A percentile compares a stretch with the other conserved stretches of the same genome.
Conservation (phyloP, 1,140 invertebrate genomes). For the Bombus superbus region DNA sequence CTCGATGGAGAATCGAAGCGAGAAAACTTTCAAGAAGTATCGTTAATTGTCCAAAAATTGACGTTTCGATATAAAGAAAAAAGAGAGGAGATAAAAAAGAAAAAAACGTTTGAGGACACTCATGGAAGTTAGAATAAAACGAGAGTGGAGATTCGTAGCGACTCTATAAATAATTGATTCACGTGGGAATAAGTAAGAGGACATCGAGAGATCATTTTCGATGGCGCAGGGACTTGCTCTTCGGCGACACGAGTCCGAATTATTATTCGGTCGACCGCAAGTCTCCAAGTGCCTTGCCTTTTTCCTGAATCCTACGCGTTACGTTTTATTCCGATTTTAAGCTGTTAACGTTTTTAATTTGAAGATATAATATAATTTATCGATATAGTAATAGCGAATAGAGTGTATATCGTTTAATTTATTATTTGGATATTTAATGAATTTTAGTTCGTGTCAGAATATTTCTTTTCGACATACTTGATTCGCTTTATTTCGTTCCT, state of each 20-base stretch:
- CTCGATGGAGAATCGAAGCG: neutral
- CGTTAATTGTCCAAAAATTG: constrained; percentile 5
- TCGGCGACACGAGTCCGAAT: neutral
- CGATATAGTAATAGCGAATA: neutral
- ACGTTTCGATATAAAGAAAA: neutral
- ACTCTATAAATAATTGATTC: constrained; percentile 9
- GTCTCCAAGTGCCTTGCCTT: constrained; percentile 23
- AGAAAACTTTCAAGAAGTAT: constrained; percentile 22
- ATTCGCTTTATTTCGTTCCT: neutral
- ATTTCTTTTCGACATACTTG: neutral
- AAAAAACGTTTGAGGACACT: neutral
- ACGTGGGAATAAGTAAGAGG: constrained; percentile 2
- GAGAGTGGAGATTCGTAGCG: neutral
- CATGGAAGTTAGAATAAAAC: constrained; percentile 7
- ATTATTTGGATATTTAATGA: neutral
- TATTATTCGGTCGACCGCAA: neutral
- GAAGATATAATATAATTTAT: neutral
- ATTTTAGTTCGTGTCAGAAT: neutral
- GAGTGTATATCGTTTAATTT: neutral
- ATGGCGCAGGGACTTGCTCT: constrained; percentile 31
- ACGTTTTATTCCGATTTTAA: neutral
- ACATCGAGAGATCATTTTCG: constrained; percentile 4
- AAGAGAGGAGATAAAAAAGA: neutral
- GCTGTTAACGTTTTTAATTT: neutral
- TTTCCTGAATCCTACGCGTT: constrained; percentile 7